Base-by-base conservation (phyloP, 2,888 invertebrate genomes). In the Pseudococcus jackbeardsleyi region DNA sequence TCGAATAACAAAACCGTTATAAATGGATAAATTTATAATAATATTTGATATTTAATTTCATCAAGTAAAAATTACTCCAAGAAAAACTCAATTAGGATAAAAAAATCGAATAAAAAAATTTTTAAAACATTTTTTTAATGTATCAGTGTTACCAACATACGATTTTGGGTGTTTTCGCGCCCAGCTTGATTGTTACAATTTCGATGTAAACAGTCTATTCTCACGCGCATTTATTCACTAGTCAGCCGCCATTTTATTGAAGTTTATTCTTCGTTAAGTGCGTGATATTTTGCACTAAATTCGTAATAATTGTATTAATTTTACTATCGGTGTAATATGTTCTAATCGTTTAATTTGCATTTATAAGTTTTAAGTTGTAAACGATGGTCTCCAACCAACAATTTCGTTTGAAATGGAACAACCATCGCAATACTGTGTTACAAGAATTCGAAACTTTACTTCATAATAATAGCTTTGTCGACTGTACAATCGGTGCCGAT, bases 381-480 rank as follows among this genome's bases (percentile, higher is more conserved):
- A 82, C 42, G 46, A 88, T 88, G 88, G 77, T 88, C 50, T 88
- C 85, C n/a, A 96, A 96, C 93, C 96, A 97, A 93, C 97, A 97
- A 93, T 97, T 97, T 93, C 97, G 97, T 93, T 93, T 97, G 91
- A 93, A 96, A 92, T 97, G 97, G 97, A 97, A 97, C 93, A 97
- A 97, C 93, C 97, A 97, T 93, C 96, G 97, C 92, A 96, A 96
- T 91, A 97, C 97, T 90, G 93, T 97, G 92, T 95, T 97, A 91
- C 95, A 96, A 91, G 96, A 97, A 91, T 97, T 97, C 93, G 97
- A 97, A 93, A 96, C 96, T 91, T 94, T 97, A 91, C 93, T 97
- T 91, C 96, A 96, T 93, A 96, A 96, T 93, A 96, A 96, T 91
- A 96, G 96, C 91, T 94, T 97, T 92, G 97, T 97, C 92, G 97